Evolutionary conservation across 2,113 vertebrate species (phyloP).

Genomic region (Neogobius melanostomus): DNA sequence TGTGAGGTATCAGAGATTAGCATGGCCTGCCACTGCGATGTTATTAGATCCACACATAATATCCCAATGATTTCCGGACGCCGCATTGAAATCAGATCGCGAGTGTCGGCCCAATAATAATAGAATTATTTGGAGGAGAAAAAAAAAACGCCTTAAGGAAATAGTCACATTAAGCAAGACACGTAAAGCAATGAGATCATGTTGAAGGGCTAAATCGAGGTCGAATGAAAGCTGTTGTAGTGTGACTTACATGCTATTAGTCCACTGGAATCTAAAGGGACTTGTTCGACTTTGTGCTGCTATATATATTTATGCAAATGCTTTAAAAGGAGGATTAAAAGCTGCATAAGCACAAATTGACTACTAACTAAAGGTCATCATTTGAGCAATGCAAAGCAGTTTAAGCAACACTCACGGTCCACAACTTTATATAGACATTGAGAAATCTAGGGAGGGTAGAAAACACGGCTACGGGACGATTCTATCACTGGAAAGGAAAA

Average conservation of each 20-base stretch:
- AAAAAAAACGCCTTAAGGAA: slow-evolving; percentile 17
- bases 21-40: slow-evolving; percentile 5
- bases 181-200: not conserved
- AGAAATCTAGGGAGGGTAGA: not conserved
- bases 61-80: slow-evolving; percentile 42
- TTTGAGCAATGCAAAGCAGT: not conserved
- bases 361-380: slow-evolving; percentile 3
- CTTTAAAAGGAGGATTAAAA: not conserved
- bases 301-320: slow-evolving; percentile 1
- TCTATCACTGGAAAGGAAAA: no score
- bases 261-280: not conserved
- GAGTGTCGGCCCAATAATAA: slow-evolving; percentile 13
- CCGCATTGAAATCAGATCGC: slow-evolving; percentile 23
- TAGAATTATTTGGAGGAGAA: not conserved
- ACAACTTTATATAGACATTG: not conserved
- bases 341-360: not conserved
- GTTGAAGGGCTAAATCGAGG: slow-evolving; percentile 1
- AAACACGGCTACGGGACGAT: no score
- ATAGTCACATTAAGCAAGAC: not conserved
- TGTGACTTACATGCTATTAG: not conserved
- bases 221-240: not conserved
- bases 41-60: slow-evolving; percentile 6
- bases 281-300: not conserved
- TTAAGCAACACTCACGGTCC: not conserved
- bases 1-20: slow-evolving; percentile 9